Percentiles rank a stretch among this genome's conserved stretches.
These are phyloP conservation scores for Coenonympha glycerion DNA, from an alignment of 2,888 invertebrate species.

Conservation along the genomic window DNA sequence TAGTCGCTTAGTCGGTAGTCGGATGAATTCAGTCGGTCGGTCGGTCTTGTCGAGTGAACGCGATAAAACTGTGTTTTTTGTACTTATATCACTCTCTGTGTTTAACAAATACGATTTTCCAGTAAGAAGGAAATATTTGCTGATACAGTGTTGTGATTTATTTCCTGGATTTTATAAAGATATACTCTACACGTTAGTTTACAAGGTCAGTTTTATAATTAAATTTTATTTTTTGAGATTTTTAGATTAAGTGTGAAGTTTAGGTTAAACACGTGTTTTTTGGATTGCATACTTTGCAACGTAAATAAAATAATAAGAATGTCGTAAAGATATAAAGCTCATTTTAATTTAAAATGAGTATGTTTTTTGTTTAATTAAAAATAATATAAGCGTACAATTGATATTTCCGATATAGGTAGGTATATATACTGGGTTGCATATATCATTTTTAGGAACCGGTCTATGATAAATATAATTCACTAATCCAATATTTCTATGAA, in stretches of 20 bases:
- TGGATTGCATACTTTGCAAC: neutral
- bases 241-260: neutral
- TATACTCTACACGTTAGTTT: neutral
- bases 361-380: no score
- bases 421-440: no score
- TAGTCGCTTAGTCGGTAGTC: slow-evolving; percentile 37
- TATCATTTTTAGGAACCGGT: no score
- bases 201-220: slow-evolving; percentile 4
- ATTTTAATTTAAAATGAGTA: no score
- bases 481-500: no score
- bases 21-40: slow-evolving; percentile 62
- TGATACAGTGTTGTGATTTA: slow-evolving; percentile 1
- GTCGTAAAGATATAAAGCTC: no score
- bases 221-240: neutral
- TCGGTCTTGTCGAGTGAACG: slow-evolving; percentile 55
- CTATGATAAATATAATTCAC: no score
- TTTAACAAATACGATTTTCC: slow-evolving; percentile 6
- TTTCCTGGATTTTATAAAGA: neutral
- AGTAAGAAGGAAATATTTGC: slow-evolving; percentile 6
- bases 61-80: slow-evolving; percentile 27
- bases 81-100: neutral
- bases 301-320: neutral
- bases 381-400: no score
- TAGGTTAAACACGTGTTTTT: neutral
- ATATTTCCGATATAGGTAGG: no score